phyloP scores from a whole-genome alignment of 2,113 vertebrate species.

The Nibea coibor region DNA sequence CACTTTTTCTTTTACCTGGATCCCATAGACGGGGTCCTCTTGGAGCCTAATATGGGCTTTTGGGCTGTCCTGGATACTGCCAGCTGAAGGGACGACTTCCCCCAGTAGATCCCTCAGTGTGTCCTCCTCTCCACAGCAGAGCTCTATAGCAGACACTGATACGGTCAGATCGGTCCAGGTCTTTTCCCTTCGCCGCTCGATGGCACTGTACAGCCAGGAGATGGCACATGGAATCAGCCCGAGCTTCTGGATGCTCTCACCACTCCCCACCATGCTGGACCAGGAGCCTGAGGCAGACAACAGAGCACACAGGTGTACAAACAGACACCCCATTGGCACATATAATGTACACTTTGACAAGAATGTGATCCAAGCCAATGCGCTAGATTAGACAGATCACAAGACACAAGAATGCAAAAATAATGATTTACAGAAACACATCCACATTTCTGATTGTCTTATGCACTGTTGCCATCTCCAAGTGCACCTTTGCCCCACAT shows the following conservation, averaged over 20 bases:
- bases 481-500: constrained; percentile 61
- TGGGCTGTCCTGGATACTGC: constrained; percentile 90
- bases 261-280: constrained; percentile 96
- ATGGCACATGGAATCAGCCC: constrained; percentile 96
- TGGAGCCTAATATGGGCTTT: constrained; percentile 91
- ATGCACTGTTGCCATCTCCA: constrained; percentile 18
- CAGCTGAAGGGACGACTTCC: constrained; percentile 86
- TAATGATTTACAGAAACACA: background rate
- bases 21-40: constrained; percentile 93
- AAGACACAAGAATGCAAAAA: background rate
- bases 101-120: constrained; percentile 93
- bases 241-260: constrained; percentile 90
- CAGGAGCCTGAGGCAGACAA: constrained; percentile 90
- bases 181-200: constrained; percentile 95
- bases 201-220: constrained; percentile 97
- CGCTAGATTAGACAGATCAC: background rate
- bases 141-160: constrained; percentile 95
- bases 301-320: background rate
- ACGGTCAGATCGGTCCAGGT: constrained; percentile 94
- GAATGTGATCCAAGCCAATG: background rate
- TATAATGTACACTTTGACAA: background rate
- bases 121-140: constrained; percentile 96
- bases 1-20: constrained; percentile 86
- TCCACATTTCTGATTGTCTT: constrained; percentile 1
- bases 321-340: background rate